Evolutionary conservation across 2,113 vertebrate species (phyloP).

Genomic region (Nycticebus coucang): DNA sequence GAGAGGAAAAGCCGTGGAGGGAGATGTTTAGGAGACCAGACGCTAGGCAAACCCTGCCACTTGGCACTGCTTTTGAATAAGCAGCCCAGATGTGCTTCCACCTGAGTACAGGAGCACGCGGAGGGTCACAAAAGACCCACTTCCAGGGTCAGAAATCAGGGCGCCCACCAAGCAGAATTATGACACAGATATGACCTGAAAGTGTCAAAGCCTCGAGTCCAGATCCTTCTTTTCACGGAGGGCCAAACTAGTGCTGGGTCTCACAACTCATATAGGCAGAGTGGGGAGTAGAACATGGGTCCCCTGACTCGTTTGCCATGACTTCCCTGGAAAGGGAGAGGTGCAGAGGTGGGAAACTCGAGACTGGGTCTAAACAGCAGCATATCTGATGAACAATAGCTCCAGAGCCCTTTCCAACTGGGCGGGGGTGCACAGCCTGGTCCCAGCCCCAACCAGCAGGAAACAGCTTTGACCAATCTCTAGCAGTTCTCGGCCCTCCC

Average conservation of each 20-base stretch:
- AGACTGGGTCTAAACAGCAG: conserved; percentile 9
- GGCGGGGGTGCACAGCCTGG: conserved; percentile 60
- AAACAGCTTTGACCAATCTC: conserved; percentile 63
- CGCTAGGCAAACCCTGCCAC: not conserved
- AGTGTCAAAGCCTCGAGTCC: not conserved
- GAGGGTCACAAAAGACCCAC: not conserved
- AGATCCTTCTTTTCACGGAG: not conserved
- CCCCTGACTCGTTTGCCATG: not conserved
- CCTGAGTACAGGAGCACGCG: not conserved
- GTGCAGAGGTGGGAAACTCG: conserved; percentile 3
- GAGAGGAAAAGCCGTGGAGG: not conserved
- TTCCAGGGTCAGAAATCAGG: conserved; percentile 11
- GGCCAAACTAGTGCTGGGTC: not conserved
- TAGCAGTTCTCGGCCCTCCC: conserved; percentile 65
- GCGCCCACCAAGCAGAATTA: not conserved
- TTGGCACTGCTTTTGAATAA: not conserved
- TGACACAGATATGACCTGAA: not conserved
- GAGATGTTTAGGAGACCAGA: not conserved
- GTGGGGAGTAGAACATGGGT: not conserved
- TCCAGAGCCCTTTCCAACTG: conserved; percentile 60
- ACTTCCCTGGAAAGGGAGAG: conserved; percentile 33
- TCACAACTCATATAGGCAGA: not conserved
- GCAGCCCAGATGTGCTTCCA: not conserved
- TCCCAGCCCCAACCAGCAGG: conserved; percentile 60
- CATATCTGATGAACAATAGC: conserved; percentile 63